Evolutionary conservation across 2,797 vertebrate species (phyloP).

Genomic region (Tangara arthus): DNA sequence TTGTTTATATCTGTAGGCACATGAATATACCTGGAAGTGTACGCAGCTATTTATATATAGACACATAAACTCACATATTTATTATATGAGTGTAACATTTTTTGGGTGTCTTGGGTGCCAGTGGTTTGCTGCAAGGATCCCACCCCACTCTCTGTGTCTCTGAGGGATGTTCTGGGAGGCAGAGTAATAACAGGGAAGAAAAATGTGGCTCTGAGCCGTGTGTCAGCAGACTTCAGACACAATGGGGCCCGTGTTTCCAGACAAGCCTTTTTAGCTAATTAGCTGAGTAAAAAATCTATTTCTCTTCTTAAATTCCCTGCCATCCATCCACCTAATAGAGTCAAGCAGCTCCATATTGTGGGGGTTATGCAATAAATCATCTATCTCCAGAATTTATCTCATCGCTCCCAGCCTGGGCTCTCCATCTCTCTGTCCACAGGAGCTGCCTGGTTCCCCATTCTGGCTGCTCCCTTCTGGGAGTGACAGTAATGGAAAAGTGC

Average conservation of each 20-base stretch:
- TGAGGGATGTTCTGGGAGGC: slow-evolving; percentile 1
- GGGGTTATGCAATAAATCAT: slow-evolving; percentile 15
- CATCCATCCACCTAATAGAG: slow-evolving; percentile 57
- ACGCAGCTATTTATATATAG: rapidly evolving
- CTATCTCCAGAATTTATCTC: neutral
- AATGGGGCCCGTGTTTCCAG: slow-evolving; percentile 47
- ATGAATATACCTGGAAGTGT: neutral
- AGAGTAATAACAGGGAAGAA: slow-evolving; percentile 21
- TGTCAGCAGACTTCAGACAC: slow-evolving; percentile 60
- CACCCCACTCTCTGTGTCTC: rapidly evolving
- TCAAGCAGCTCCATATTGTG: slow-evolving; percentile 38
- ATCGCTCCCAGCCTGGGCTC: neutral
- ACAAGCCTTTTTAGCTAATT: slow-evolving; percentile 62
- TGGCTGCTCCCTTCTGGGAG: neutral
- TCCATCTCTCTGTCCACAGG: neutral
- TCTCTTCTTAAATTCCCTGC: slow-evolving; percentile 50
- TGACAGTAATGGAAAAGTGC: rapidly evolving
- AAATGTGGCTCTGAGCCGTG: neutral
- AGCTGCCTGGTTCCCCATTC: neutral
- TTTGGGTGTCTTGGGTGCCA: neutral
- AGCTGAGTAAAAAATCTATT: slow-evolving; percentile 59
- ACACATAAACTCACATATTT: rapidly evolving
- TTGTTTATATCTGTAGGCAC: neutral
- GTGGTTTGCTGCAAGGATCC: neutral
- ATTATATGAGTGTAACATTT: neutral